A percentile compares a stretch with the other conserved stretches of the same genome.
phyloP scores from a whole-genome alignment of 53 echinoderm and acorn worm species.

The Glandiceps talaboti region DNA sequence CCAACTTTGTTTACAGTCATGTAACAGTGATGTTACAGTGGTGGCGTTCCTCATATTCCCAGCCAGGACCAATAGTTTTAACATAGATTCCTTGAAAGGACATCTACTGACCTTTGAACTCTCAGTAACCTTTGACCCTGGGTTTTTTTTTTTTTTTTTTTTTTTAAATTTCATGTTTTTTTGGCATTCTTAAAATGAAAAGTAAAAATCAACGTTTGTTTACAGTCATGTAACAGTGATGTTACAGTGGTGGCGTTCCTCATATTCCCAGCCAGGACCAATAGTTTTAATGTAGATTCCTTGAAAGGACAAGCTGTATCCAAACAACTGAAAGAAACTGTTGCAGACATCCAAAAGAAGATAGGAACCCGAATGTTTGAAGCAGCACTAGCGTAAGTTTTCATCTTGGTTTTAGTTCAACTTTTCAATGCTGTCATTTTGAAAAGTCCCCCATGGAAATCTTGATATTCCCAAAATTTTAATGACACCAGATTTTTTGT shows the following conservation, averaged over 20 bases:
- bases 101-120: too few relatives aligned
- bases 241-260: conserved; percentile 88
- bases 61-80: conserved; percentile 87
- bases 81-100: conserved; percentile 82
- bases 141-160: too few relatives aligned
- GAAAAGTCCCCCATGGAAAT: too few relatives aligned
- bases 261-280: conserved; percentile 84
- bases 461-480: too few relatives aligned
- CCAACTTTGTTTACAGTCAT: conserved; percentile 54
- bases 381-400: conserved; percentile 56
- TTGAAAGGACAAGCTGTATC: conserved; percentile 86
- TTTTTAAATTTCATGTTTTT: too few relatives aligned
- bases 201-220: too few relatives aligned
- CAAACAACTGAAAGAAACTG: conserved; percentile 86
- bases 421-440: too few relatives aligned
- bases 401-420: too few relatives aligned
- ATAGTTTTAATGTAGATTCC: conserved; percentile 96
- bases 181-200: too few relatives aligned
- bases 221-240: conserved; percentile 63
- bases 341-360: conserved; percentile 66
- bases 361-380: conserved; percentile 87
- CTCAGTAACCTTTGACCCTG: too few relatives aligned
- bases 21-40: conserved; percentile 66
- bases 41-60: conserved; percentile 95
- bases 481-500: too few relatives aligned